These are phyloP conservation scores for Gymnocheta viridis DNA, from an alignment of 2,888 invertebrate genomes.

Conservation along the genomic window DNA sequence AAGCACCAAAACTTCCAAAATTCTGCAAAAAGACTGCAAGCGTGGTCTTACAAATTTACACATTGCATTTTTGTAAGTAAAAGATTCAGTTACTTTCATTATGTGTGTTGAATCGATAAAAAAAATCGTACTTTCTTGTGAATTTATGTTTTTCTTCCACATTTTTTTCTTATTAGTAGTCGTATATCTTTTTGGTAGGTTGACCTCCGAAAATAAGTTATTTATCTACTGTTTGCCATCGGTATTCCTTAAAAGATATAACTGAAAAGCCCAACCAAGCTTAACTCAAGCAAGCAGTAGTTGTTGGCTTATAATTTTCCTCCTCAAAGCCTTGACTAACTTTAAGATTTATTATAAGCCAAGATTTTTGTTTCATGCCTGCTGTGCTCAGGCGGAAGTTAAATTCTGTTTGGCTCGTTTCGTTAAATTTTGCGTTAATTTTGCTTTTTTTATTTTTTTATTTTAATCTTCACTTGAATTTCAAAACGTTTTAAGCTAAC, in stretches of 20 bases:
- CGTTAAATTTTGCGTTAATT: background rate
- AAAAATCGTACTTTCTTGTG: background rate
- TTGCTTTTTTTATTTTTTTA: background rate
- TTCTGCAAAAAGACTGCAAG: background rate
- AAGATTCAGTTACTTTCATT: background rate
- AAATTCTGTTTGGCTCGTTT: slow-evolving; percentile 25
- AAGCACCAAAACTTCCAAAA: slow-evolving; percentile 50
- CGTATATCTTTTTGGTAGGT: slow-evolving; percentile 53
- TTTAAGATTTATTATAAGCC: slow-evolving; percentile 65
- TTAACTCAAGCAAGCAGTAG: slow-evolving; percentile 52
- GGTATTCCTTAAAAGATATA: slow-evolving; percentile 65
- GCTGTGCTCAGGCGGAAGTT: slow-evolving; percentile 66
- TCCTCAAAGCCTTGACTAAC: slow-evolving; percentile 31
- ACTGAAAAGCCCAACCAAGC: slow-evolving; percentile 13
- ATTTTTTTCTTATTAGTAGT: background rate
- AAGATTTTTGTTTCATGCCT: slow-evolving; percentile 60
- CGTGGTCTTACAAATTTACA: slow-evolving; percentile 58
- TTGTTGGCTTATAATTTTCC: slow-evolving; percentile 24
- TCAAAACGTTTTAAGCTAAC: slow-evolving; percentile 44
- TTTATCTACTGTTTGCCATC: slow-evolving; percentile 72
- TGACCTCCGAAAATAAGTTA: slow-evolving; percentile 72
- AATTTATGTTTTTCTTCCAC: slow-evolving; percentile 6
- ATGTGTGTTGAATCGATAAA: slow-evolving; percentile 26
- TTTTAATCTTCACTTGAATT: slow-evolving; percentile 7
- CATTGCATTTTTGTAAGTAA: slow-evolving; percentile 39